These are phyloP conservation scores for Piscicola geometra DNA, from an alignment of 2,888 invertebrate species.

Conservation along the genomic window DNA sequence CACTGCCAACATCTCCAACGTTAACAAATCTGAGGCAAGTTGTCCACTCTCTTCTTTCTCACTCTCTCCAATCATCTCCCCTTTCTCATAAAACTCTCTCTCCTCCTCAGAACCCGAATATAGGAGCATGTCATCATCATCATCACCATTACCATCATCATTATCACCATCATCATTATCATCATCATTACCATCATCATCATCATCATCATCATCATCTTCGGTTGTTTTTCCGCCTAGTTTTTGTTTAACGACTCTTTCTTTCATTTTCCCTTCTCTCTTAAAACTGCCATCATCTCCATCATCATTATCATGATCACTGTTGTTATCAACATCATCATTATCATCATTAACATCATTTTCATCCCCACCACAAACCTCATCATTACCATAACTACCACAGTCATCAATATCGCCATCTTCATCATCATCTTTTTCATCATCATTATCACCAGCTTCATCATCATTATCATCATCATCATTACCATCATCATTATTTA, in stretches of 20 bases:
- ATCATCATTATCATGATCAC: too few species aligned
- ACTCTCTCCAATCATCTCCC: too few species aligned
- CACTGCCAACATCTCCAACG: not conserved
- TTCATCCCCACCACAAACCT: too few species aligned
- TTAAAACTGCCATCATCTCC: not conserved
- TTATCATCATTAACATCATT: too few species aligned
- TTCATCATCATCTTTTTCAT: conserved; percentile 4
- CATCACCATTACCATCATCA: conserved; percentile 30
- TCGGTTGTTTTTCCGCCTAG: conserved; percentile 12
- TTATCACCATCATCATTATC: conserved; percentile 29
- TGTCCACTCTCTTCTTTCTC: not conserved
- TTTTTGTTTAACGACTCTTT: not conserved
- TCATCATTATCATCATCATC: conserved; percentile 30
- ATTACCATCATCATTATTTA: conserved; percentile 25
- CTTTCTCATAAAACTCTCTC: not conserved
- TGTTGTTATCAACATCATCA: too few species aligned
- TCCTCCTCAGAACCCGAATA: too few species aligned
- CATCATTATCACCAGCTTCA: conserved; percentile 8
- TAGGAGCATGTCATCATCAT: conserved; percentile 31
- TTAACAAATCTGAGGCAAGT: not conserved
- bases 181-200: conserved; percentile 25
- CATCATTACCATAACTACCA: too few species aligned
- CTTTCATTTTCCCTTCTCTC: conserved; percentile 14
- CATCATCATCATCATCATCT: conserved; percentile 1
- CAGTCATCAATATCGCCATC: not conserved